A percentile compares a stretch with the other conserved stretches of the same genome.
phyloP scores from a whole-genome alignment of 2,113 vertebrate species.

The Lamprologus sp. region DNA sequence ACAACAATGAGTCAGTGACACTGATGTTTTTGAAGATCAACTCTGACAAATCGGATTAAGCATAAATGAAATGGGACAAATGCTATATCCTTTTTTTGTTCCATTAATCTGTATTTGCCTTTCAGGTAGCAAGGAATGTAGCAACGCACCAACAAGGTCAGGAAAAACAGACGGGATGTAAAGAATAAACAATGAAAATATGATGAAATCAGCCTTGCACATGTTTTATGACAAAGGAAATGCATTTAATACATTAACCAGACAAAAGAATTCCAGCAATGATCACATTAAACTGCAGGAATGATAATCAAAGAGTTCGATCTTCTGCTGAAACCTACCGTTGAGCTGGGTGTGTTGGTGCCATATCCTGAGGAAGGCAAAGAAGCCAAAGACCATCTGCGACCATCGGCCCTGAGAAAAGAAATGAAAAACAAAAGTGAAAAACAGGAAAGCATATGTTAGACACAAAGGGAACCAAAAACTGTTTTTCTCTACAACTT shows the following conservation, averaged over 20 bases:
- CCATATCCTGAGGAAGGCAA: constrained; percentile 93
- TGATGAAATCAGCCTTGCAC: neutral
- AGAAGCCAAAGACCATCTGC: constrained; percentile 90
- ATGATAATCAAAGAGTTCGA: neutral
- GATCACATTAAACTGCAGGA: neutral
- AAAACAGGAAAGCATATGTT: neutral
- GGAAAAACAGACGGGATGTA: neutral
- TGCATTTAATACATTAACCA: neutral
- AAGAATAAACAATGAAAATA: neutral
- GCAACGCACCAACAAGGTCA: neutral
- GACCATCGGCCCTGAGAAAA: constrained; percentile 81
- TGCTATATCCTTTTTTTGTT: neutral
- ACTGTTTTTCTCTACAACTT: neutral
- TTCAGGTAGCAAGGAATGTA: neutral
- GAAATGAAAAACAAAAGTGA: neutral
- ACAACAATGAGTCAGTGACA: neutral
- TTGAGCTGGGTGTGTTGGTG: constrained; percentile 92
- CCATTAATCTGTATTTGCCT: neutral
- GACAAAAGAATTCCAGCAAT: neutral
- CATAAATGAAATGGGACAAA: neutral
- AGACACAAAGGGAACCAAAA: neutral
- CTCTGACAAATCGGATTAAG: neutral
- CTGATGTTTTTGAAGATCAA: neutral
- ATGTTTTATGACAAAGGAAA: neutral
- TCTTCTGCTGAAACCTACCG: constrained; percentile 58